Evolutionary conservation across 2,113 vertebrate genomes (phyloP), one percentile per base, ranked within the genome.

Genomic region (Salminus brasiliensis): DNA sequence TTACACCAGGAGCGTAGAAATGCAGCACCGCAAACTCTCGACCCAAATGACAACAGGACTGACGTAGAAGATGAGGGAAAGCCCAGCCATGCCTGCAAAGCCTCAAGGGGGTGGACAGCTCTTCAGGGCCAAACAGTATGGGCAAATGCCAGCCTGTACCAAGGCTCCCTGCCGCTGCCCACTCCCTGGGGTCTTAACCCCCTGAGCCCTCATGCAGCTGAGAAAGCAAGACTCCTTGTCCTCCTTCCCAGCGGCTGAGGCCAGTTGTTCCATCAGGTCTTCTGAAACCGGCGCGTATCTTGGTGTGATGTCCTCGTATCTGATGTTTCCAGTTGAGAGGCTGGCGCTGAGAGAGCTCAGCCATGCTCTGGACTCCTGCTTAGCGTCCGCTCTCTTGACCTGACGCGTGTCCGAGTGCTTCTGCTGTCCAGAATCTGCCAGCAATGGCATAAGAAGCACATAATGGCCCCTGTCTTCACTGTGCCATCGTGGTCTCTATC

Each of bases 181-280:
- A 32, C 55, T 83, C 86, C 77, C 87, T 78, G 84, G 87, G 87
- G 89, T 84, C 89, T 89, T 88, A 91, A 91, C 90, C 90, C 88
- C 86, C 80, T 41, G 86, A 89, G 88, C 88, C 87, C 87, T 92
- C 63, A 70, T 52, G 74, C 93, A 93, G 93, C 90, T 92, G 91
- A 89, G 89, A 88, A 92, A 92, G 91, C 90, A 91, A 74, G 53
- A 81, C 86, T 57, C 73, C 72, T 80, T 85, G 87, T 82, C 86
- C 84, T 79, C 79, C 52, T 72, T 87, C 89, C 84, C 41, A 59
- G 74, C 76, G 80, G 76, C 69, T 6, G 81, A 27, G 32, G 76
- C 81, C 87, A 88, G 86, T 83, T 72, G 84, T 80, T 84, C 83
- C 89, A 88, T 86, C 49, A 62, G n/a, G 65, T 65, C 49, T 52